Evolutionary conservation across 2,797 vertebrate species (phyloP), one percentile per base, ranked within the genome.

Genomic region (Lateolabrax maculatus): DNA sequence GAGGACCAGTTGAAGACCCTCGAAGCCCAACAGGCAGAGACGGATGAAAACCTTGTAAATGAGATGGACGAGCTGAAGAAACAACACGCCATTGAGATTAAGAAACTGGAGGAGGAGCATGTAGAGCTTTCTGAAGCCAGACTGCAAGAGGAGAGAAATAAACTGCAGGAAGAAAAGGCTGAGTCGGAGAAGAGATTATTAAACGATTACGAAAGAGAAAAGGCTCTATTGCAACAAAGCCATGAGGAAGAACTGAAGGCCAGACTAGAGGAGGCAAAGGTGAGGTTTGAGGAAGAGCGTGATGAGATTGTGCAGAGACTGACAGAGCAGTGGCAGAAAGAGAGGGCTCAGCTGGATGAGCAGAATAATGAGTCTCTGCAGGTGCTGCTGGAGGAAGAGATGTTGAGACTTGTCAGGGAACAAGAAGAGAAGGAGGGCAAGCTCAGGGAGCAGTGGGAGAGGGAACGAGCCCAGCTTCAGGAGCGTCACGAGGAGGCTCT

Each of bases 321-420:
- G 27, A 88, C 85, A 0, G 90, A 91, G 71, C 81, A 92, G 84
- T 95, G 92, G 94, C 86, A 90, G 74, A 75, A 77, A 41, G 94
- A 96, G 80, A 91, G 61, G 52, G 68, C 81, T 55, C 91, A 62
- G 76, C 72, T 95, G 71, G 93, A 94, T 13, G 90, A 94, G 82
- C 91, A 91, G 78, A 91, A 92, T 37, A 87, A 85, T 0, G 86
- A 94, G 75, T 46, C 82, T 13, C 85, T 95, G 71, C 94, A 94
- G 83, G 79, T 57, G 27, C 31, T 94, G 69, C 78, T 96, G 39
- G 93, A 94, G 71, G 94, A 94, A 16, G 94, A 94, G 87, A 94
- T 91, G 87, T 8, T 93, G 48, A 90, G 56, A 53, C 88, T 94
- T 0, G 61, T 92, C 41, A 87, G 58, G 67, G 94, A 96, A 18